These are phyloP conservation scores for Cantharis rufa DNA, from an alignment of 2,888 invertebrate species.

Conservation along the genomic window DNA sequence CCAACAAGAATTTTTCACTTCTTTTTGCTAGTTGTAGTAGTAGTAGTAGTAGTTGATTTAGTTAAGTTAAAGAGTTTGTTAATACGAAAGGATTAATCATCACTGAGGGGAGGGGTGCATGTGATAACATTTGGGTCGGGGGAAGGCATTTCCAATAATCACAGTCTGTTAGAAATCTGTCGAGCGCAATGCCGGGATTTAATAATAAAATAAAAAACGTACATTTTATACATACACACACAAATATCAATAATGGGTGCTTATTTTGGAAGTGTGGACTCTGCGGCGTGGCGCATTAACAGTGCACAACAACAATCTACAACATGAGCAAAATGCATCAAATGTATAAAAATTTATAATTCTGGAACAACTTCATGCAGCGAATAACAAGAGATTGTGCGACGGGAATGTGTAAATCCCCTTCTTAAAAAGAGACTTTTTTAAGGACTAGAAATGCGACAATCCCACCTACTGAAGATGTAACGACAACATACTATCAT, in stretches of 20 bases:
- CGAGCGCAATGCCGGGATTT: constrained; percentile 49
- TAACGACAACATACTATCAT: constrained; percentile 30
- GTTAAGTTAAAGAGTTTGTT: background rate
- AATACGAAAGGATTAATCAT: background rate
- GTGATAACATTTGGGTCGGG: constrained; percentile 42
- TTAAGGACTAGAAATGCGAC: constrained; percentile 31
- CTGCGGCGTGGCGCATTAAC: constrained; percentile 53
- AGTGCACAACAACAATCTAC: constrained; percentile 54
- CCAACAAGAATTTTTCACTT: constrained; percentile 19
- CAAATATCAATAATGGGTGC: constrained; percentile 34
- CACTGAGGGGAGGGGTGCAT: constrained; percentile 33
- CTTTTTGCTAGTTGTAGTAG: constrained; percentile 9
- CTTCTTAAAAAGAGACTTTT: constrained; percentile 6
- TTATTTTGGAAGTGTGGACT: constrained; percentile 47
- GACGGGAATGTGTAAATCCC: constrained; percentile 42
- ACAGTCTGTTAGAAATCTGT: constrained; percentile 57
- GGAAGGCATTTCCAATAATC: constrained; percentile 60
- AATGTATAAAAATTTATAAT: constrained; percentile 51
- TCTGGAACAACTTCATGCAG: constrained; percentile 52
- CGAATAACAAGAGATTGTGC: constrained; percentile 51
- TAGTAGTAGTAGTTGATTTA: background rate
- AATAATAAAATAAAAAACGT: constrained; percentile 10
- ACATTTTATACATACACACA: background rate
- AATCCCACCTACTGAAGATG: constrained; percentile 31
- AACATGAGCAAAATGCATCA: constrained; percentile 54